Base-by-base conservation (phyloP, 1,140 invertebrate genomes). In the Gerris buenoi region DNA sequence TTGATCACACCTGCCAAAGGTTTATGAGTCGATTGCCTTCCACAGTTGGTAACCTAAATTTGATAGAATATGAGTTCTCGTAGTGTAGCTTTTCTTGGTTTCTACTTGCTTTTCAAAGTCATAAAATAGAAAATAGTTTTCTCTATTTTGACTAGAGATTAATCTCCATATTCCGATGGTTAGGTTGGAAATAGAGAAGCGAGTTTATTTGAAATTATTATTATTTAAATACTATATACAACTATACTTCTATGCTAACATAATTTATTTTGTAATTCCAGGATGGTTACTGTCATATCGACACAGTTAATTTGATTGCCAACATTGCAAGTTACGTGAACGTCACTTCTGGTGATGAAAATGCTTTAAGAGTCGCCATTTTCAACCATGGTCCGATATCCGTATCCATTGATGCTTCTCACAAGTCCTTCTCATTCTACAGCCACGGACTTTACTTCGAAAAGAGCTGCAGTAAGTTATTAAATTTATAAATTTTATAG, bases 391-490 rank as follows among this genome's bases (percentile, higher is more conserved):
- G 95, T 0, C 94, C 95, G 0, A 83, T 97, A 27, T 95, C 93
- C 1, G 88, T 98, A 15, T 87, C n/a, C n/a, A n/a, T n/a, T n/a
- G n/a, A n/a, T n/a, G n/a, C n/a, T n/a, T n/a, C n/a, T n/a, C n/a
- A n/a, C 86, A 88, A 85, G 76, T 86, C 86, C 0, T 92, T 95
- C 74, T 87, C 87, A 33, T 95, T 94, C 75, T 95, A 95, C 74
- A 87, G 90, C 0, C 86, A 94, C 78, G 95, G 95, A 14, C 88
- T 98, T n/a, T 98, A 93, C 77, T 94, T 90, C 74, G 93, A 97
- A 65, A 82, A 86, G 1, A 76, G 85, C 65, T 89, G 88, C 86
- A 89, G 90, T 91, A 81, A 81, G 81, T 59, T 1, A 1, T n/a
- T n/a, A n/a, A n/a, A n/a, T n/a, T n/a, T n/a, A n/a, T 79, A 71